Evolutionary conservation across 2,888 invertebrate species (phyloP), one percentile per base, ranked within the genome.

Genomic region (Tachystola acroxantha): DNA sequence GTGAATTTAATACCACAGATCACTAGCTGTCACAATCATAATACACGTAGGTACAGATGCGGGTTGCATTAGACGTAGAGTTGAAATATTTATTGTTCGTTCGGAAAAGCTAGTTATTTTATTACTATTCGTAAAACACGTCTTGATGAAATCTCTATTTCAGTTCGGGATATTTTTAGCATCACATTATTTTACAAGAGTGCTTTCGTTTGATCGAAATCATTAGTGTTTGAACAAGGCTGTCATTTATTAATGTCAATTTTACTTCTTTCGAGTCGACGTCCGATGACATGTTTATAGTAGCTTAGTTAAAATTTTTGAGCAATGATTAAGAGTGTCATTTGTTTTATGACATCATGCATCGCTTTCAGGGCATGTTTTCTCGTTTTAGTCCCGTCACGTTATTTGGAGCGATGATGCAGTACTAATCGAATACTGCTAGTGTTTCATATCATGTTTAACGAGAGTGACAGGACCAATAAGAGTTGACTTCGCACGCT

Each of bases 401-500:
- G 32, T 24, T 39, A 37, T 34, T 40, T 24, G 7, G 27, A 37
- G 37, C 33, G 36, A 30, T 40, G 33, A 40, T 26, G 40, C 22
- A 20, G 27, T 39, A 41, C 47, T 67, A 74, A 80, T 81, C 72
- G 64, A 73, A 72, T 70, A 64, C 63, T 63, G 64, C 70, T 84
- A 70, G 67, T 68, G 71, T 81, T 69, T 69, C 80, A 67, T 53
- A 60, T 69, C 80, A 67, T 53, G 60, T 30, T 67, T 67, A 74
- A 75, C 61, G 53, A 64, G 66, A 58, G 50, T 58, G 64, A 65
- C 64, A 64, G 67, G 64, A 71, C 63, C 68, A 78, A 78, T 68
- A 76, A 64, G 60, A 63, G 40, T 57, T 65, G 50, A 62, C 81
- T 82, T 84, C 75, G 82, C 82, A 80, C 78, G 81, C 78, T 81